phyloP scores from a whole-genome alignment of 2,888 invertebrate species.

The Standfussiana lucernea region DNA sequence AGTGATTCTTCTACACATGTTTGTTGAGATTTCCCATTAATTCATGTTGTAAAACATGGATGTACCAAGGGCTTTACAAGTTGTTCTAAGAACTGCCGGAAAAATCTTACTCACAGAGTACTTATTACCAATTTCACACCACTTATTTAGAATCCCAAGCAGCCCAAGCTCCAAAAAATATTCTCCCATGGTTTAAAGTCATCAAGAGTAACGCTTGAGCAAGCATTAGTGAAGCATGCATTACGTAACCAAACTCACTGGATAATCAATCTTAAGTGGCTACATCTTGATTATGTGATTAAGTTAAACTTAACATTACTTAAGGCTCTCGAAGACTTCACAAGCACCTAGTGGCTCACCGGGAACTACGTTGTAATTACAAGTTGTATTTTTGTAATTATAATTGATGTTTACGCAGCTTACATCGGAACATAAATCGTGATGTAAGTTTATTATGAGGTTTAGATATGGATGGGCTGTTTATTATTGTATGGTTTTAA shows the following conservation, averaged over 20 bases:
- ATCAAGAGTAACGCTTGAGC: constrained; percentile 58
- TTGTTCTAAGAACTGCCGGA: constrained; percentile 22
- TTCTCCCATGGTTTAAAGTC: constrained; percentile 57
- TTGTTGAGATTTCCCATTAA: not conserved
- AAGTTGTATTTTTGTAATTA: constrained; percentile 62
- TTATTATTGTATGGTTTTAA: not conserved
- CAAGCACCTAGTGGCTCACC: constrained; percentile 60
- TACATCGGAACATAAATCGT: constrained; percentile 44
- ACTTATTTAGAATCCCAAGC: constrained; percentile 33
- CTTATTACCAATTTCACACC: constrained; percentile 49
- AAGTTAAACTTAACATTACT: constrained; percentile 74
- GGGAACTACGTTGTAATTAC: constrained; percentile 61
- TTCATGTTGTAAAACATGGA: not conserved
- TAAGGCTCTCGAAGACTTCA: constrained; percentile 53
- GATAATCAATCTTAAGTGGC: constrained; percentile 80
- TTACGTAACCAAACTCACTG: constrained; percentile 73
- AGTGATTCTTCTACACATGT: not conserved
- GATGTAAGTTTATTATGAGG: constrained; percentile 49
- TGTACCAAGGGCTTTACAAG: constrained; percentile 15
- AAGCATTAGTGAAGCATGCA: constrained; percentile 72
- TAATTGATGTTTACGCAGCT: constrained; percentile 68
- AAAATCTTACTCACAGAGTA: constrained; percentile 3
- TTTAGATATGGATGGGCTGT: constrained; percentile 24
- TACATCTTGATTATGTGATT: constrained; percentile 85
- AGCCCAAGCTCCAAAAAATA: constrained; percentile 12